A percentile compares a stretch with the other conserved stretches of the same genome.
These are phyloP conservation scores for Diabrotica undecimpunctata DNA, from an alignment of 1,140 invertebrate genomes.

Conservation along the genomic window DNA sequence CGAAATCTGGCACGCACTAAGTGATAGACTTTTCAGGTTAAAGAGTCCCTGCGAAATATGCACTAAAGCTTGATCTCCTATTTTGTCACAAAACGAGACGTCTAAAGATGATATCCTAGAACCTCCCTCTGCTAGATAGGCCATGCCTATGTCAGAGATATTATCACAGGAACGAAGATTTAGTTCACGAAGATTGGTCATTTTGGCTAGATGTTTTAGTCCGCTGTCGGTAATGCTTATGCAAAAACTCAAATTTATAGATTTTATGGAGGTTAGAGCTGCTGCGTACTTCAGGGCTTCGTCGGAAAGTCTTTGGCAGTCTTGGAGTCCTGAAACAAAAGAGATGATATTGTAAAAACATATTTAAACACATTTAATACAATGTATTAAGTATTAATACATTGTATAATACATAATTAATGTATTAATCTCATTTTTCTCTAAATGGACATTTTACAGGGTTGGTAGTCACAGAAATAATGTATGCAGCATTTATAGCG, in stretches of 20 bases:
- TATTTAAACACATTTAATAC: no score
- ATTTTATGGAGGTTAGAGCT: slow-evolving; percentile 74
- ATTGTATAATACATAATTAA: no score
- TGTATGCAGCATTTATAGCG: no score
- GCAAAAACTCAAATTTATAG: slow-evolving; percentile 91
- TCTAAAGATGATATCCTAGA: slow-evolving; percentile 76
- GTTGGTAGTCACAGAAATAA: no score
- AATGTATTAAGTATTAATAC: no score
- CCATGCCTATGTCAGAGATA: slow-evolving; percentile 87
- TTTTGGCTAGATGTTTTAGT: slow-evolving; percentile 81
- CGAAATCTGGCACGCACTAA: slow-evolving; percentile 87
- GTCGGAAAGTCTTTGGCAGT: slow-evolving; percentile 90
- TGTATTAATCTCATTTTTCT: no score
- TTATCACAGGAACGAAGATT: slow-evolving; percentile 92
- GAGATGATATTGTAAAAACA: not conserved
- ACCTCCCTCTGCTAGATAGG: slow-evolving; percentile 84
- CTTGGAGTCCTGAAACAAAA: slow-evolving; percentile 61
- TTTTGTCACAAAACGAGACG: slow-evolving; percentile 94
- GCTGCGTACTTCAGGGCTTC: slow-evolving; percentile 79
- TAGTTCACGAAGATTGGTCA: slow-evolving; percentile 78
- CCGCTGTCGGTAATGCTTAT: slow-evolving; percentile 88
- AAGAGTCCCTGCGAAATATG: slow-evolving; percentile 86
- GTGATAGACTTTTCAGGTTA: slow-evolving; percentile 74
- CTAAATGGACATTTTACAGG: no score
- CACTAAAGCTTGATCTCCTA: slow-evolving; percentile 82